Base-by-base conservation (phyloP, 2,888 invertebrate genomes). In the Andrena trimmerana region DNA sequence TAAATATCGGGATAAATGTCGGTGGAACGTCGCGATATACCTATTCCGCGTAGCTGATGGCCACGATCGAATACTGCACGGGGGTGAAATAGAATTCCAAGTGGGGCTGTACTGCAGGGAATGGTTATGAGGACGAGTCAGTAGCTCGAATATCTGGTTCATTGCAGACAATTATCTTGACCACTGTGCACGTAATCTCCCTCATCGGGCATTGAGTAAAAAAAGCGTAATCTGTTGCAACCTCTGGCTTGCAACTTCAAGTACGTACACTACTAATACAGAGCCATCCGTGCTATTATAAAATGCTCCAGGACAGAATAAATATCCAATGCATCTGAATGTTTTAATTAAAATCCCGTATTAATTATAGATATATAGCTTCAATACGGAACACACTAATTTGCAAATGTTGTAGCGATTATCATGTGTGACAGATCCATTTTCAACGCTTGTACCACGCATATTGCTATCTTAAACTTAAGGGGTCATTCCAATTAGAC, bases 1-100 rank as follows among this genome's bases (percentile, higher is more conserved):
- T 60, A 81, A 77, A 79, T 75, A 81, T 42, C 63, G 42, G 7
- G 27, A 33, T 54, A 63, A 86, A 78, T 50, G 65, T 76, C 76
- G 42, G 16, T 68, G 29, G 52, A 65, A 74, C 50, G 29, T 52
- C 33, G 20, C 48, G 36, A 57, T 42, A 67, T 59, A 20, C 20
- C 20, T 20, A 65, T 52, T 65, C 72, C 36, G 31, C 59, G 4
- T 27, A 54, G 7, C n/a, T 16, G 54, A 29, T 65, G 59, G 10
- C 20, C 29, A 36, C 33, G 16, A 16, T 27, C 57, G 57, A 42
- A 27, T n/a, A 57, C 7, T 24, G n/a, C 27, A 36, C 16, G 7
- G 31, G 52, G 20, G 7, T 52, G 52, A 20, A 20, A 52, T 13
- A 24, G 57, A 57, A 57, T 57, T 57, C 10, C 8, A 8, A 57